A percentile compares a stretch with the other conserved stretches of the same genome.
These are phyloP conservation scores for Ditula angustiorana DNA, from an alignment of 2,888 invertebrate genomes.

Conservation along the genomic window DNA sequence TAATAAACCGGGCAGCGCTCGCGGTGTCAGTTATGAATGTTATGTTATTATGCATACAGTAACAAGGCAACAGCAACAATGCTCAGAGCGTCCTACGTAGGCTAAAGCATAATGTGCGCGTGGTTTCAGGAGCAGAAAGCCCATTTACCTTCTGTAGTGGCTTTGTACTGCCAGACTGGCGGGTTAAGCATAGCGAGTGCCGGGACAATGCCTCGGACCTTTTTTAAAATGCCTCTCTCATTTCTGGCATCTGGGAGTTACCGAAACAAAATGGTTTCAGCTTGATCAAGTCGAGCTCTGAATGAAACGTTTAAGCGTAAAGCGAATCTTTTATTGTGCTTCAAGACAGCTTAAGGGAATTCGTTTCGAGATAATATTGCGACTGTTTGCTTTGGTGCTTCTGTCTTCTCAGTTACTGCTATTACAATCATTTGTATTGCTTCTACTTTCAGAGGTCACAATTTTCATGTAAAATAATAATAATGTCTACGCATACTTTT, in stretches of 20 bases:
- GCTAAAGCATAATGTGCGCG: constrained; percentile 68
- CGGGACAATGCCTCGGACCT: constrained; percentile 70
- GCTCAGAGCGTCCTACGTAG: constrained; percentile 54
- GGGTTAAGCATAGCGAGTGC: constrained; percentile 72
- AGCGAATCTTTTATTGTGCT: constrained; percentile 39
- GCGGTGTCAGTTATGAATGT: constrained; percentile 70
- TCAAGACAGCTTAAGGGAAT: constrained; percentile 36
- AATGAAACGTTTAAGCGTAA: constrained; percentile 39
- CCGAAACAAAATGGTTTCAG: constrained; percentile 59
- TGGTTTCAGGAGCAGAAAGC: constrained; percentile 70
- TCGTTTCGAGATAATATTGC: constrained; percentile 32
- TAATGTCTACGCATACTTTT: not conserved
- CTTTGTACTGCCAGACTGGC: constrained; percentile 70
- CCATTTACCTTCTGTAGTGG: constrained; percentile 78
- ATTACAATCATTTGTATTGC: constrained; percentile 15
- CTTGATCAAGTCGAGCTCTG: constrained; percentile 38
- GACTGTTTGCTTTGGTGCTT: constrained; percentile 30
- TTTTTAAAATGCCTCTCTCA: constrained; percentile 69
- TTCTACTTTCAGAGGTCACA: constrained; percentile 6
- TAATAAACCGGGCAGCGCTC: constrained; percentile 64
- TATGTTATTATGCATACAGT: constrained; percentile 70
- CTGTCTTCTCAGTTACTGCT: constrained; percentile 29
- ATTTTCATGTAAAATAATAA: not conserved
- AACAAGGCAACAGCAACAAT: constrained; percentile 65
- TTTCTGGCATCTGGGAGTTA: constrained; percentile 60